A percentile compares a stretch with the other conserved stretches of the same genome.
phyloP scores from a whole-genome alignment of 2,888 invertebrate genomes.

The Blastobasis lacticolella region DNA sequence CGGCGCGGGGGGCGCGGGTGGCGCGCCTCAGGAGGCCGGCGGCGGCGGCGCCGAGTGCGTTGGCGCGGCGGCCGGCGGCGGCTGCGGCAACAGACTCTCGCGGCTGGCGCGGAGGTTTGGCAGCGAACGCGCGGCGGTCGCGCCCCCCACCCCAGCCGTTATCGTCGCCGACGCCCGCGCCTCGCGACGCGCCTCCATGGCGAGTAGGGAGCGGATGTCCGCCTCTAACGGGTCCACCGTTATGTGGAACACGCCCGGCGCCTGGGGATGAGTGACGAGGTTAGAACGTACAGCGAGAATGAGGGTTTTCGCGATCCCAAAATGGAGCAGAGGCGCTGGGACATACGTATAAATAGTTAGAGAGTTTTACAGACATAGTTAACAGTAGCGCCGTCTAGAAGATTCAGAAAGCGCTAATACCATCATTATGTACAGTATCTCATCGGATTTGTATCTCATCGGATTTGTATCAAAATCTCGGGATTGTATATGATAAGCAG shows the following conservation, averaged over 20 bases:
- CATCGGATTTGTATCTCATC: too few species aligned
- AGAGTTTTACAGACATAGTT: too few species aligned
- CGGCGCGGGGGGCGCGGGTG: constrained; percentile 43
- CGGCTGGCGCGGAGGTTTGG: constrained; percentile 23
- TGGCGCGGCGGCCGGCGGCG: constrained; percentile 20
- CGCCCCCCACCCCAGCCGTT: constrained; percentile 83
- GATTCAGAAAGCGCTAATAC: too few species aligned
- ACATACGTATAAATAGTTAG: too few species aligned
- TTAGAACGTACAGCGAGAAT: too few species aligned
- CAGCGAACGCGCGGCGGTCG: constrained; percentile 78
- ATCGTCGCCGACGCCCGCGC: constrained; percentile 71
- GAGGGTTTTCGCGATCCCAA: too few species aligned
- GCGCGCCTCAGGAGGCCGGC: constrained; percentile 69
- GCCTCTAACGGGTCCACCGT: constrained; percentile 62
- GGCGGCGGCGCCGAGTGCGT: constrained; percentile 29
- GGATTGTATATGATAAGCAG: too few species aligned
- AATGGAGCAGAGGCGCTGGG: too few species aligned
- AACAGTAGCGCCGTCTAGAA: too few species aligned
- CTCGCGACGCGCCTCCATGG: constrained; percentile 63
- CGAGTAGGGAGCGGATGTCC: constrained; percentile 55
- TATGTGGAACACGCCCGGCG: constrained; percentile 60
- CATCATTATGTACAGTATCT: too few species aligned
- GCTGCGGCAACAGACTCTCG: constrained; percentile 44
- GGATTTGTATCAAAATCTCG: too few species aligned
- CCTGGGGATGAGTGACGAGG: constrained; percentile 20